Base-by-base conservation (phyloP, 1,140 invertebrate genomes). In the Pomacea maculata region DNA sequence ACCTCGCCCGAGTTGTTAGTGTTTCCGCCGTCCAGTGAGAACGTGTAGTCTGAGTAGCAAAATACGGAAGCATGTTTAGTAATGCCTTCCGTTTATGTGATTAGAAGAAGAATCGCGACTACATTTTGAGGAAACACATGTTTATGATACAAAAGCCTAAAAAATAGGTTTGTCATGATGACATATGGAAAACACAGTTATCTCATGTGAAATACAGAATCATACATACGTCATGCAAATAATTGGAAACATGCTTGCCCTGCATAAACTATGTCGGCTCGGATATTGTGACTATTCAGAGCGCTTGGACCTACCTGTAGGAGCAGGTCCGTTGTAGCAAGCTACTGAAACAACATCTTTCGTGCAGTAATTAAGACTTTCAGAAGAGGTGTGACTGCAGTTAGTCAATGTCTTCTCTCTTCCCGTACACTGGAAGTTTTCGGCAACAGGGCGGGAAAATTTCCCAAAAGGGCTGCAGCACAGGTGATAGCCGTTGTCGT, bases 401-500 rank as follows among this genome's bases (percentile, higher is more conserved):
- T 86, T 83, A 6, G 80, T 74, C 8, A 89, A 68, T 25, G 79
- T 74, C 17, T 75, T 73, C 76, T 89, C 88, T 0, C 75, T 82
- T 29, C 85, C 86, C 7, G 68, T 85, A 80, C 88, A 89, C 9
- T 83, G 54, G 25, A 89, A 70, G 14, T 80, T 70, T 21, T 80
- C 73, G 45, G 84, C 78, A 12, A 79, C 55, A 12, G 67, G 61
- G 7, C 78, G 21, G 68, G 82, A 85, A 75, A 82, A 85, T 64
- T 81, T 84, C 6, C 87, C 86, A 78, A 81, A 87, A 1, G 84
- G 81, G 15, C 77, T 78, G 78, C 86, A 87, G 80, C 86, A 88
- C 14, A 87, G 65, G 12, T 78, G 54, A 11, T 82, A 70, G 10
- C 87, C 86, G 67, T 83, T 70, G 25, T 85, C 80, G 79, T 80